Evolutionary conservation across 2,888 invertebrate species (phyloP), one percentile per base, ranked within the genome.

Genomic region (Ashinkailepas kermadecensis): DNA sequence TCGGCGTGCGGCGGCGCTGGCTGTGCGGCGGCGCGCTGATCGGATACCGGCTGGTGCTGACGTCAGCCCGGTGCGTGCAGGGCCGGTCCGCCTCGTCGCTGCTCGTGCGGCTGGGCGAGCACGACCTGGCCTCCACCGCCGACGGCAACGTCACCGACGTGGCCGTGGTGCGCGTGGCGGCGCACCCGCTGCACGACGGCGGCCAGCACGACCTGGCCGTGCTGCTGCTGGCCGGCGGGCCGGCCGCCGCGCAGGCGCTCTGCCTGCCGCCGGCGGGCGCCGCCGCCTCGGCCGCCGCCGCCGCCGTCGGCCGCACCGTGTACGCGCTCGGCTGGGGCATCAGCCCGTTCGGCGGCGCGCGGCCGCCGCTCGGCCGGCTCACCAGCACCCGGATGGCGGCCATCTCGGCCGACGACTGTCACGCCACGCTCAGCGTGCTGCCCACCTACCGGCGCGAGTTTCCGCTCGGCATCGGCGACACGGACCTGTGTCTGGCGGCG

Each of bases 391-490:
- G 0, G 13, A 70, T 70, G 70, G 4, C 23, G 9, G 70, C 25
- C 39, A 6, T 70, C 15, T 2, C 15, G 15, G 70, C 39, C 39
- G 13, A 1, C 70, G 70, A 70, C 70, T 70, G 70, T 39, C 39
- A 70, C 70, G 70, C 70, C 70, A 39, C 70, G 15, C 39, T 15
- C 70, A 25, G 70, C 70, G 70, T 39, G 39, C 70, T 70, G 39
- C 70, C 70, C 25, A 70, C 70, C 15, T 70, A 70, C 70, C 70
- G 70, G 70, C 70, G 70, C 13, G 70, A 70, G 39, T 70, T 70
- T 39, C 70, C 70, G 70, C 70, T 70, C 15, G 70, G 70, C 39
- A 10, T 70, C 10, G 15, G 70, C 25, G 39, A 6, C 39, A 70
- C 15, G 13, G 70, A 70, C 39, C 39, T 70, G 70, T 70, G 70